Evolutionary conservation across 1,140 invertebrate genomes (phyloP).

Genomic region (Aphis craccivora): DNA sequence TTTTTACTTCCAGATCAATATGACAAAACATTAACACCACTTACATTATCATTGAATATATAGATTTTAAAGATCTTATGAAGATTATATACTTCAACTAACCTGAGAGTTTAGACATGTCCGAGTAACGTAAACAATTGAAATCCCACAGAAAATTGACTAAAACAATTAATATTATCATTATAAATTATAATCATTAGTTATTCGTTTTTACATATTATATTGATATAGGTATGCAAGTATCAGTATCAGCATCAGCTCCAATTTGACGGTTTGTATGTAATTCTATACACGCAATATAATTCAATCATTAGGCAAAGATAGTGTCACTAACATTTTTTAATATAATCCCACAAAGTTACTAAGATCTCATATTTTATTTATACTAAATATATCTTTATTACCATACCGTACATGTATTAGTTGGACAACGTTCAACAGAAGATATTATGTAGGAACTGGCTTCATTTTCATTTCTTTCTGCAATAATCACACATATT

Average conservation of each 20-base stretch:
- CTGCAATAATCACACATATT: no score
- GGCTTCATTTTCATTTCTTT: no score
- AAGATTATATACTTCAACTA: neutral
- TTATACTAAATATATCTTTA: neutral
- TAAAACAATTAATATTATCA: neutral
- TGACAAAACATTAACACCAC: conserved; percentile 16
- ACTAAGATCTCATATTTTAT: neutral
- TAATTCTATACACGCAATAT: neutral
- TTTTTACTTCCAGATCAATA: neutral
- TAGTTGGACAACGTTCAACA: neutral
- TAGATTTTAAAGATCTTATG: neutral
- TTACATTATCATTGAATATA: neutral
- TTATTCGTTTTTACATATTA: no score
- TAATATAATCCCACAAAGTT: neutral
- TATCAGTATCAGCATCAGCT: no score
- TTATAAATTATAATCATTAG: neutral
- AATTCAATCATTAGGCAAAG: neutral
- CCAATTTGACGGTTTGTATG: no score
- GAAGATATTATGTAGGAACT: neutral
- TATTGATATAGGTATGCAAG: no score
- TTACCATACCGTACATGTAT: neutral
- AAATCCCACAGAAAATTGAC: neutral
- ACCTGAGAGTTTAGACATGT: neutral
- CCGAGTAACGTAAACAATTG: neutral
- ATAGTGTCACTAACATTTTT: neutral